Conservation (phyloP, 2,113 vertebrate genomes). For the Scortum barcoo region DNA sequence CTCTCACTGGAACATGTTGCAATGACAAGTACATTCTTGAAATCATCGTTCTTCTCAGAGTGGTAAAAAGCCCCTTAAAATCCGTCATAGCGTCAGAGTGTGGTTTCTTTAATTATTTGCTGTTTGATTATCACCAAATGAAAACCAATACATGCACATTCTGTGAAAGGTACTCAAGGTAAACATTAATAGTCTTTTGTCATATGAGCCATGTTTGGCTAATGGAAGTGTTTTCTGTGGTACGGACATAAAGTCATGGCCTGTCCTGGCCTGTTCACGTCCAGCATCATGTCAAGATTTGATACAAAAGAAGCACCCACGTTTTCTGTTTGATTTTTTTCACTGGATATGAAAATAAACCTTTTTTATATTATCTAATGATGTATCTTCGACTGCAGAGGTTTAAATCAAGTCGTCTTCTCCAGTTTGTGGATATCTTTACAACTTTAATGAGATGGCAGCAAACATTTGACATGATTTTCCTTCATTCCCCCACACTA, state of each 20-base stretch:
- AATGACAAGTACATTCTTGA: neutral
- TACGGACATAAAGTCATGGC: neutral
- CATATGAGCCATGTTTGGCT: too few species aligned
- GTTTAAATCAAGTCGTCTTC: neutral
- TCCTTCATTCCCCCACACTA: too few species aligned
- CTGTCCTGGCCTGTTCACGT: neutral
- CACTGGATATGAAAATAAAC: constrained; percentile 51
- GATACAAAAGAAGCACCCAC: neutral
- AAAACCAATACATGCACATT: neutral
- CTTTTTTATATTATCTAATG: constrained; percentile 5
- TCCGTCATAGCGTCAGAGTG: neutral
- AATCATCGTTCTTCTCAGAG: neutral
- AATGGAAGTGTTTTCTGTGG: neutral
- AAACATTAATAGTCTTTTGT: neutral
- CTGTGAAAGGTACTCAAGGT: constrained; percentile 1
- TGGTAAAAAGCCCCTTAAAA: neutral
- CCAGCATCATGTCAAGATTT: constrained; percentile 8
- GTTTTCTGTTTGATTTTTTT: constrained; percentile 48
- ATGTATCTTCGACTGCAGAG: neutral
- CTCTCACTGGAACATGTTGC: neutral
- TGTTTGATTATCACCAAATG: constrained; percentile 12
- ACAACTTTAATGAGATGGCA: too few species aligned
- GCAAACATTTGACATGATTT: too few species aligned
- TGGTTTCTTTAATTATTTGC: neutral
- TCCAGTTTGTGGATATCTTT: neutral